A percentile compares a stretch with the other conserved stretches of the same genome.
Evolutionary conservation across 2,888 invertebrate genomes (phyloP).

Genomic region (Leucophenga maculata): DNA sequence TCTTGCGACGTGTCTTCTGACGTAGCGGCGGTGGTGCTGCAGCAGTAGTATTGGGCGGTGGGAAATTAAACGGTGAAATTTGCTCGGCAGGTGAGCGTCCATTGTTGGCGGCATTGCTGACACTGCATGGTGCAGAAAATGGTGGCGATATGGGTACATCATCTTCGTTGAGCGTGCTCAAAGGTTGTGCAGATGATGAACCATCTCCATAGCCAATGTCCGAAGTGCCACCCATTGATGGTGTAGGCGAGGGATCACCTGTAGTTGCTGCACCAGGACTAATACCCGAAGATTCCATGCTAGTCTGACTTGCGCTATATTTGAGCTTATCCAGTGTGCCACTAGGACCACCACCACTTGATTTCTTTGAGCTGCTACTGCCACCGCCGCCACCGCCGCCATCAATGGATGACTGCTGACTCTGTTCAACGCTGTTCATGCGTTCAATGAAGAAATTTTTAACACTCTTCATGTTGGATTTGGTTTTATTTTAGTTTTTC

Average conservation of each 20-base stretch:
- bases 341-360: constrained; percentile 28
- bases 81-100: constrained; percentile 30
- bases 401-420: constrained; percentile 41
- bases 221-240: constrained; percentile 45
- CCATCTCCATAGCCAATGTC: constrained; percentile 4
- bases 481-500: constrained; percentile 17
- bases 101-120: constrained; percentile 19
- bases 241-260: constrained; percentile 59
- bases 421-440: constrained; percentile 66
- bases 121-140: constrained; percentile 24
- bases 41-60: constrained; percentile 42
- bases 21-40: constrained; percentile 73
- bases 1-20: constrained; percentile 85
- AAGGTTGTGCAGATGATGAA: constrained; percentile 40
- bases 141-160: constrained; percentile 48
- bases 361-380: constrained; percentile 36
- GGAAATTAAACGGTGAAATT: constrained; percentile 57
- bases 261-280: constrained; percentile 33
- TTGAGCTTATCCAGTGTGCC: constrained; percentile 49
- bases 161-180: constrained; percentile 55
- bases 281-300: constrained; percentile 38
- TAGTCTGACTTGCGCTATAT: constrained; percentile 35
- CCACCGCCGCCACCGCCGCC: constrained; percentile 26
- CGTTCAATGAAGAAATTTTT: constrained; percentile 71
- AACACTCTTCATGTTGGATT: constrained; percentile 67